Conservation (phyloP, 2,888 invertebrate genomes). For the Nysson spinosus region DNA sequence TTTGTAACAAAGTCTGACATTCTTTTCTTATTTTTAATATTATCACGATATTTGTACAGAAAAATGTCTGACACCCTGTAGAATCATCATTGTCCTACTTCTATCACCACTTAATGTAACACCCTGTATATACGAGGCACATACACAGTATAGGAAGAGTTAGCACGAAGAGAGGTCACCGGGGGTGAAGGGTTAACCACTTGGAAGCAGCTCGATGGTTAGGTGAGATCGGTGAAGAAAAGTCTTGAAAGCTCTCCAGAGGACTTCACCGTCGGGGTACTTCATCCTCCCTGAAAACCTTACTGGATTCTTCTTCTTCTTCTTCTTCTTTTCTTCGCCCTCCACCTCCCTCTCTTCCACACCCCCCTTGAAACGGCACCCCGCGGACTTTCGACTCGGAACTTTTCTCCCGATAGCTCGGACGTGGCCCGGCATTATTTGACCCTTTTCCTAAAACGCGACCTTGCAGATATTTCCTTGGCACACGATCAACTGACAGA, state of each 20-base stretch:
- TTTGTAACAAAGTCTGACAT: too few species aligned
- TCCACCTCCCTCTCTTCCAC: slow-evolving; percentile 62
- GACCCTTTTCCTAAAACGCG: slow-evolving; percentile 4
- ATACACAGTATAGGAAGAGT: slow-evolving; percentile 8
- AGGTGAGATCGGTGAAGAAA: slow-evolving; percentile 35
- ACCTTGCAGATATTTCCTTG: slow-evolving; percentile 28
- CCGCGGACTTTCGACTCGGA: slow-evolving; percentile 44
- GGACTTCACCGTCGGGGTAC: slow-evolving; percentile 66
- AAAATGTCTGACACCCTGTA: too few species aligned
- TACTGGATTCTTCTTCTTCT: slow-evolving; percentile 63
- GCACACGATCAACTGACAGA: too few species aligned
- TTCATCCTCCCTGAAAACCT: slow-evolving; percentile 69
- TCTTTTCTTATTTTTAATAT: too few species aligned
- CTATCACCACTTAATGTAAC: too few species aligned
- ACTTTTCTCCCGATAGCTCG: slow-evolving; percentile 62
- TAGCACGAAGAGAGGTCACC: slow-evolving; percentile 9
- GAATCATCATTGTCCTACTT: too few species aligned
- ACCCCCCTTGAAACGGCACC: slow-evolving; percentile 32
- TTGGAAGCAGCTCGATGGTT: slow-evolving; percentile 37
- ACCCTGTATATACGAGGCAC: too few species aligned
- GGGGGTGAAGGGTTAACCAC: too few species aligned
- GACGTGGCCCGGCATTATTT: slow-evolving; percentile 8
- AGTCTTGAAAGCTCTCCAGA: slow-evolving; percentile 66
- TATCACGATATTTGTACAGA: too few species aligned
- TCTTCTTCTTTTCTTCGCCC: slow-evolving; percentile 57